Base-by-base conservation (phyloP, 2,797 vertebrate species). In the Australoheros facetus region DNA sequence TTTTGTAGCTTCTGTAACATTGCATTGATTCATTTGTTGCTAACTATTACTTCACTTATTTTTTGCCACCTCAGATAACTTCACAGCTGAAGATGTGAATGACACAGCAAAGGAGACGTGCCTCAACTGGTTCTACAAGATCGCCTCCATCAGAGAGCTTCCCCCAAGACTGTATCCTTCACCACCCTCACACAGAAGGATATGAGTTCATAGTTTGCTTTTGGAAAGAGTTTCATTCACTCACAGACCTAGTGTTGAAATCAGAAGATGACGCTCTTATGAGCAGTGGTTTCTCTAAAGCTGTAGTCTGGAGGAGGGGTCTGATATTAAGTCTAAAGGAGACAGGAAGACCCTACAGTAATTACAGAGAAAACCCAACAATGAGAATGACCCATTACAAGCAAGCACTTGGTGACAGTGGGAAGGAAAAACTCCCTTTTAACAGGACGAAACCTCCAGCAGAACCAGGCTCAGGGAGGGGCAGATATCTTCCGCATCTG, bases 91-190 rank as follows among this genome's bases (percentile, higher is more conserved):
- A 5, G 95, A 96, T 4, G 97, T 98, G 71, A 98, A 97, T 0
- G 98, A 99, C 91, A 98, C 97, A 0, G 98, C 98, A 23, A 99
- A 98, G 89, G 98, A 99, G 94, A 99, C 98, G 2, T 99, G 98
- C 77, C 95, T 99, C 56, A 99, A 99, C 95, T 99, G 98, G 98
- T 99, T 99, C 95, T 99, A 98, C 93, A 99, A 99, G 95, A 98
- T 99, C 69, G 98, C 98, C 83, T 99, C 98, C 85, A 99, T 99
- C 92, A 95, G 98, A 93, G 98, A 99, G 85, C 97, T 99, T 71
- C 95, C 99, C 89, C 97, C 98, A 11, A 94, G 98, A 93, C 93
- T 99, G 98, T 99, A 99, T 99, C 98, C 96, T 81, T 75, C 26
- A 56, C 3, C n/a, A 4, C 4, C 56, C 4, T 56, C 53, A n/a